Evolutionary conservation across 1,140 invertebrate genomes (phyloP).

Genomic region (Oedothorax gibbosus): DNA sequence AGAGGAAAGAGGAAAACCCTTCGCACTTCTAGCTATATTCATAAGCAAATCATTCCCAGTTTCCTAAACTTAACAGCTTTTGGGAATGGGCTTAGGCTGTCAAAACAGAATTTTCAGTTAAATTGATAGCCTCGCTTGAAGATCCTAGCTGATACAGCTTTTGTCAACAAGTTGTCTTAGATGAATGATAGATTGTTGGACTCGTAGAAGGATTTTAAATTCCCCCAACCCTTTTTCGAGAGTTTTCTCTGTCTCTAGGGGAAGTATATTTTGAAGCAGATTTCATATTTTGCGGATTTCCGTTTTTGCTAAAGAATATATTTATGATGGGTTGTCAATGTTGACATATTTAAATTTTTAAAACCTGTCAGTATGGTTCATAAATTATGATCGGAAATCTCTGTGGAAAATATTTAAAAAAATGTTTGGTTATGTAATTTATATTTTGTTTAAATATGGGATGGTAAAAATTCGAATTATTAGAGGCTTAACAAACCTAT

Average conservation of each 20-base stretch:
- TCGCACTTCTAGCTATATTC: slow-evolving; percentile 11
- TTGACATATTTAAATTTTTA: no score
- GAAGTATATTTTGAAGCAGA: neutral
- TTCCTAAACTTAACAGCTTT: slow-evolving; percentile 38
- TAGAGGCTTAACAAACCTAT: no score
- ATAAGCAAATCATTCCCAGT: slow-evolving; percentile 36
- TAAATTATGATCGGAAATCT: no score
- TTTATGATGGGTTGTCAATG: no score
- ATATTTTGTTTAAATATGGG: no score
- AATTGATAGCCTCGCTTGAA: slow-evolving; percentile 24
- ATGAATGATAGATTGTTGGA: slow-evolving; percentile 43
- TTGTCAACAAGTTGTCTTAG: slow-evolving; percentile 48
- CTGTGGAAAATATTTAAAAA: no score
- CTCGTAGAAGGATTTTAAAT: slow-evolving; percentile 19
- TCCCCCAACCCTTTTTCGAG: neutral
- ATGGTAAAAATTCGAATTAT: no score
- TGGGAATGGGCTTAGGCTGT: slow-evolving; percentile 29
- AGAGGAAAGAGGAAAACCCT: no score
- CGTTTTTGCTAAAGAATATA: no score
- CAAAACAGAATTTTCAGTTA: slow-evolving; percentile 42
- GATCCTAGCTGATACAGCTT: slow-evolving; percentile 37
- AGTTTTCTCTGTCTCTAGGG: neutral
- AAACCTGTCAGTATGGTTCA: no score
- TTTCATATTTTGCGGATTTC: slow-evolving; percentile 23
- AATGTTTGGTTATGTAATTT: no score